Evolutionary conservation across 2,797 vertebrate genomes (phyloP).

Genomic region (Nothura maculosa): DNA sequence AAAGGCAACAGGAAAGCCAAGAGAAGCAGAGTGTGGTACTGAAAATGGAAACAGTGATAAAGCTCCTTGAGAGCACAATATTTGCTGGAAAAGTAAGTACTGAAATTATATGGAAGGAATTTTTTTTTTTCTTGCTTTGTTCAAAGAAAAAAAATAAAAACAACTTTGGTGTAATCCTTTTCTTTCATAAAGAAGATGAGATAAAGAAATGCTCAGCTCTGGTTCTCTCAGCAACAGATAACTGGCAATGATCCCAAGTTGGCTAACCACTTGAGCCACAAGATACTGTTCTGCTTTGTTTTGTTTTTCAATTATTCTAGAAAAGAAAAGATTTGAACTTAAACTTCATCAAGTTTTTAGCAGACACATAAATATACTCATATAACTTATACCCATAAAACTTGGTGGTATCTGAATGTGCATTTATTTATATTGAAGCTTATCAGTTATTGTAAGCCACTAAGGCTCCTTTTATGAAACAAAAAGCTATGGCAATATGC

Average conservation of each 20-base stretch:
- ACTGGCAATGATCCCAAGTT: neutral
- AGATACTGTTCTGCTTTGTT: neutral
- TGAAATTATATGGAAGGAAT: neutral
- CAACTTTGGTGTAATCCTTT: neutral
- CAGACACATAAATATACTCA: neutral
- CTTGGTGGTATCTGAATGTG: neutral
- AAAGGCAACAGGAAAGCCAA: neutral
- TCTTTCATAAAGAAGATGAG: neutral
- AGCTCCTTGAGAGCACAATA: neutral
- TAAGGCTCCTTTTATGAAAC: neutral
- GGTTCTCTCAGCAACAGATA: neutral
- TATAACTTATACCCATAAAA: neutral
- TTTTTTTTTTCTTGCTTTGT: neutral
- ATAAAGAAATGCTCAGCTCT: neutral
- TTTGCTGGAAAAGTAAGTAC: neutral
- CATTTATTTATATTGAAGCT: neutral
- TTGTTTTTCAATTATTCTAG: neutral
- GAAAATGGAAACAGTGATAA: neutral
- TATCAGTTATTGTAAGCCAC: neutral
- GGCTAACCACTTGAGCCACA: accelerated
- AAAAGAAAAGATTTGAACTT: neutral
- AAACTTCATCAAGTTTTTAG: neutral
- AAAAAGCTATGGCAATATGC: neutral
- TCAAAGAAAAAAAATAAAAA: neutral
- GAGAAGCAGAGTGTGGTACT: neutral